Base-by-base conservation (phyloP, 1,140 invertebrate genomes). In the Formica selysi region DNA sequence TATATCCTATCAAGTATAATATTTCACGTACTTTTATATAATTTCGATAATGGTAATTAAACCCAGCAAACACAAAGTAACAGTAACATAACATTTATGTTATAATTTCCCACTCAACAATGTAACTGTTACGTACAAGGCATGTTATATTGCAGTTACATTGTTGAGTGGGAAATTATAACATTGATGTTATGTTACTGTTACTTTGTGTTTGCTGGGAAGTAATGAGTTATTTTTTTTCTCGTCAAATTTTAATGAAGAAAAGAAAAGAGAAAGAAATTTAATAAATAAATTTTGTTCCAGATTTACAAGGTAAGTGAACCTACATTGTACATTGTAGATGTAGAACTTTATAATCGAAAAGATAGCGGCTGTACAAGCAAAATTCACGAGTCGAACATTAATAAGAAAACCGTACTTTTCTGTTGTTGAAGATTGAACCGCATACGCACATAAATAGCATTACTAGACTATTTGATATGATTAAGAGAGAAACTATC, bases 1-100 rank as follows among this genome's bases (percentile, higher is more conserved):
- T 81, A 71, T 81, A 80, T 59, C 67, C 79, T 71, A 73, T 41
- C 51, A 73, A 81, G 68, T 51, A 32, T 54, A 57, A 64, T 80
- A 48, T 68, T 80, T 67, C 54, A 13, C 62, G 76, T 68, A 32
- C 32, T 41, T 48, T 65, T 48, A 32, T 32, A 32, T 32, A 80
- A 79, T 79, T 26, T 79, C n/a, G 71, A 61, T 36, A 22, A 41
- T 13, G 19, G 41, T 74, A 16, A 74, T 41, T 61, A 7, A 38
- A n/a, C n/a, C n/a, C n/a, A n/a, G n/a, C n/a, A n/a, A n/a, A n/a
- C n/a, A n/a, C n/a, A n/a, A n/a, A n/a, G n/a, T n/a, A n/a, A n/a
- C n/a, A n/a, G n/a, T n/a, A n/a, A n/a, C n/a, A n/a, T n/a, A n/a
- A n/a, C n/a, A n/a, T n/a, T n/a, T n/a, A n/a, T n/a, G n/a, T n/a